Percentiles rank a stretch among this genome's conserved stretches.
Evolutionary conservation across 2,888 invertebrate species (phyloP).

Genomic region (Ormia ochracea): DNA sequence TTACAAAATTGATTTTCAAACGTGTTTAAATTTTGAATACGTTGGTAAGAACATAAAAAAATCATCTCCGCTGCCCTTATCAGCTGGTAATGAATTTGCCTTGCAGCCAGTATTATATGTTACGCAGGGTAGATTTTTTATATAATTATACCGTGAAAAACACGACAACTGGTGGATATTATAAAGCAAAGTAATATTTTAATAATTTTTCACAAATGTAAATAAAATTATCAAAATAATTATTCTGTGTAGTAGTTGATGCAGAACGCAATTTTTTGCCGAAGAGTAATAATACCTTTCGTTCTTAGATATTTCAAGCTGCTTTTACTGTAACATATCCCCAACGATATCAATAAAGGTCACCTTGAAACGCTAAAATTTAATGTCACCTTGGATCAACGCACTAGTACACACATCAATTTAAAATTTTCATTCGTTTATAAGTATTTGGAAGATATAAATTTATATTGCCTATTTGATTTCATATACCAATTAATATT

Average conservation of each 20-base stretch:
- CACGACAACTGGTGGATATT: background rate
- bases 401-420: slow-evolving; percentile 35
- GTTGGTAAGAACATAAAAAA: too few species aligned
- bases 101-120: background rate
- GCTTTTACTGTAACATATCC: slow-evolving; percentile 45
- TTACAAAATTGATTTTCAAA: too few species aligned
- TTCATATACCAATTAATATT: slow-evolving; percentile 50
- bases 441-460: slow-evolving; percentile 45
- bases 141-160: slow-evolving; percentile 40
- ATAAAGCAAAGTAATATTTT: too few species aligned
- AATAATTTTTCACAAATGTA: too few species aligned
- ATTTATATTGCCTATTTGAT: slow-evolving; percentile 40
- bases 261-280: too few species aligned
- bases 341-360: slow-evolving; percentile 70
- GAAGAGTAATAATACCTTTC: too few species aligned
- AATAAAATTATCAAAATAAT: too few species aligned
- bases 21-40: too few species aligned
- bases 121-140: background rate
- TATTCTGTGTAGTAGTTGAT: too few species aligned
- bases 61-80: too few species aligned
- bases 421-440: slow-evolving; percentile 55
- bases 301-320: background rate
- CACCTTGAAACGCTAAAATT: slow-evolving; percentile 77
- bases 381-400: slow-evolving; percentile 70
- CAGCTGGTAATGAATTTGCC: background rate